Evolutionary conservation across 2,797 vertebrate species (phyloP).

Genomic region (Platalea minor): DNA sequence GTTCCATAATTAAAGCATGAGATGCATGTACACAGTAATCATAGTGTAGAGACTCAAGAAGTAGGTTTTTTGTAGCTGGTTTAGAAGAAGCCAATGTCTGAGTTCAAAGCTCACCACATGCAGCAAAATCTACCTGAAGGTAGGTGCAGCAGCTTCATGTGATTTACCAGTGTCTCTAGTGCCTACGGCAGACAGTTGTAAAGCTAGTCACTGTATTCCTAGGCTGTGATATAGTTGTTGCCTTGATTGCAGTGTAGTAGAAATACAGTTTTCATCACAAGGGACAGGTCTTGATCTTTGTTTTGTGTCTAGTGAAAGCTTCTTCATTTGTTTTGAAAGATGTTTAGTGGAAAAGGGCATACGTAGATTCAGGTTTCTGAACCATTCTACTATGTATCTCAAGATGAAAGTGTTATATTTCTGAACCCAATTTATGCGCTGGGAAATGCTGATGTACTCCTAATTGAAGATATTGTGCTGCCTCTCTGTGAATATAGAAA

Average conservation of each 20-base stretch:
- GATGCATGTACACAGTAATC: neutral
- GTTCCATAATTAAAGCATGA: neutral
- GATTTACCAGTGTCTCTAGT: neutral
- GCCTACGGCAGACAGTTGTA: neutral
- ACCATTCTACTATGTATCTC: neutral
- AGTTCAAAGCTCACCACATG: neutral
- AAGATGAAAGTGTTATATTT: neutral
- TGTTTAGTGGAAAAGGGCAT: neutral
- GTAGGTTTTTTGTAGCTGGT: neutral
- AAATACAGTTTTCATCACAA: neutral
- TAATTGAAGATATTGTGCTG: neutral
- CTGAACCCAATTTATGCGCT: neutral
- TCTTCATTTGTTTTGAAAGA: neutral
- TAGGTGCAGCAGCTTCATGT: neutral
- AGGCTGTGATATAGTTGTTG: neutral
- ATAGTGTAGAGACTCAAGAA: neutral
- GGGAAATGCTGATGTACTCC: neutral
- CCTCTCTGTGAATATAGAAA: neutral
- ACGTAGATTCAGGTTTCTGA: neutral
- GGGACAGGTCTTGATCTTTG: neutral
- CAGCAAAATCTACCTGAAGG: neutral
- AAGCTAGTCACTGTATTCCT: neutral
- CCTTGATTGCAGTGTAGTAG: neutral
- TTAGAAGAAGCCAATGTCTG: neutral
- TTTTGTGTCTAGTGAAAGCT: neutral